phyloP scores from a whole-genome alignment of 2,113 vertebrate genomes.

The Neoarius graeffei region DNA sequence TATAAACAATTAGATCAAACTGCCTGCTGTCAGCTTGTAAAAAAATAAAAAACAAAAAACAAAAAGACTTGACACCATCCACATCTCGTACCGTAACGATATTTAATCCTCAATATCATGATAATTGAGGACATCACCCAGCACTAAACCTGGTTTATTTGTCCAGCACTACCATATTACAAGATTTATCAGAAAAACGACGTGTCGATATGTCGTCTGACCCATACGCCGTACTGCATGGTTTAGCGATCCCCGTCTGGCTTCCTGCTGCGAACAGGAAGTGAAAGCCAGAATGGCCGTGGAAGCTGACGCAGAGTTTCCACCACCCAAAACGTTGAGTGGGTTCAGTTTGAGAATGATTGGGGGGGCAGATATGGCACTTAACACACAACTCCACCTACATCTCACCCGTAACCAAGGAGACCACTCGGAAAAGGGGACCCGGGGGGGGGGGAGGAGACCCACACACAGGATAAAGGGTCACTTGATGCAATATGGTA shows the following conservation, averaged over 20 bases:
- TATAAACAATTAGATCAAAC: too few species aligned
- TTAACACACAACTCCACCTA: background rate
- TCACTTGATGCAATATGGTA: background rate
- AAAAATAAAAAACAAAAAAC: too few species aligned
- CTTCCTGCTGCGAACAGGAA: slow-evolving; percentile 30
- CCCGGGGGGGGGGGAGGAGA: too few species aligned
- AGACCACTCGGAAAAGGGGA: too few species aligned
- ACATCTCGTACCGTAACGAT: too few species aligned
- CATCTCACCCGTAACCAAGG: background rate
- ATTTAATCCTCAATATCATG: too few species aligned
- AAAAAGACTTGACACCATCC: too few species aligned
- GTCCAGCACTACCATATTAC: background rate
- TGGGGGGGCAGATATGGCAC: background rate
- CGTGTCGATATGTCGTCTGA: background rate
- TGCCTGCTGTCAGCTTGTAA: too few species aligned
- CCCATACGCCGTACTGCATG: background rate
- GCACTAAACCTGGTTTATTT: too few species aligned
- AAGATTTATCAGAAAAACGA: background rate
- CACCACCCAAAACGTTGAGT: background rate
- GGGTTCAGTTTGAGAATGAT: background rate
- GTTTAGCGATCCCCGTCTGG: background rate
- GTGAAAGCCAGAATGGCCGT: slow-evolving; percentile 30
- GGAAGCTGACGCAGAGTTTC: slow-evolving; percentile 36
- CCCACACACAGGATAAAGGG: too few species aligned
- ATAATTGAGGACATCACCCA: too few species aligned